Evolutionary conservation across 2,888 invertebrate genomes (phyloP).

Genomic region (Cetonia aurata): DNA sequence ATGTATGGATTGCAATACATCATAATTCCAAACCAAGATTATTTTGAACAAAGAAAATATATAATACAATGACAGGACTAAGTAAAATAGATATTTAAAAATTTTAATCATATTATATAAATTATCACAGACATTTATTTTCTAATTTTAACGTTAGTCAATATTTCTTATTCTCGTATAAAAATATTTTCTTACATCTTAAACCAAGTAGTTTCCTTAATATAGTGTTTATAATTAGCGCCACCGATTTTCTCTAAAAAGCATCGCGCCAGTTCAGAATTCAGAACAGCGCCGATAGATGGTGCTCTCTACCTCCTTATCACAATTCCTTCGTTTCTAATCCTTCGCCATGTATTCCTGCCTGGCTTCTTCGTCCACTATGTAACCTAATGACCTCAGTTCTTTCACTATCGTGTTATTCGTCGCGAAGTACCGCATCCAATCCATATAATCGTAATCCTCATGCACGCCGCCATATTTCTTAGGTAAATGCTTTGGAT

Average conservation of each 20-base stretch:
- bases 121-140: slow-evolving; percentile 23
- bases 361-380: slow-evolving; percentile 45
- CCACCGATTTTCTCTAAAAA: too few relatives aligned
- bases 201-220: too few relatives aligned
- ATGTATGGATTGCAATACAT: too few relatives aligned
- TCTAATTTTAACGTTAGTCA: not conserved
- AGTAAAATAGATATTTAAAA: slow-evolving; percentile 5
- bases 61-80: too few relatives aligned
- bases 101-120: not conserved
- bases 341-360: slow-evolving; percentile 7
- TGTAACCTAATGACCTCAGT: slow-evolving; percentile 71
- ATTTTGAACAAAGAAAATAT: too few relatives aligned
- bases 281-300: too few relatives aligned
- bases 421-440: slow-evolving; percentile 75
- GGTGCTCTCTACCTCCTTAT: too few relatives aligned
- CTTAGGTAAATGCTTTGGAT: slow-evolving; percentile 78
- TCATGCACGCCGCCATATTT: slow-evolving; percentile 75
- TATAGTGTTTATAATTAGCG: too few relatives aligned
- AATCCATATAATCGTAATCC: slow-evolving; percentile 80
- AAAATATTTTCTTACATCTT: too few relatives aligned
- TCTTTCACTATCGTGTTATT: slow-evolving; percentile 73
- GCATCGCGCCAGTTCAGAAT: too few relatives aligned
- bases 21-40: too few relatives aligned
- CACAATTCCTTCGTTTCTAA: not conserved
- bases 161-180: not conserved